phyloP scores from a whole-genome alignment of 2,888 invertebrate genomes.

The Drosophila siamana region DNA sequence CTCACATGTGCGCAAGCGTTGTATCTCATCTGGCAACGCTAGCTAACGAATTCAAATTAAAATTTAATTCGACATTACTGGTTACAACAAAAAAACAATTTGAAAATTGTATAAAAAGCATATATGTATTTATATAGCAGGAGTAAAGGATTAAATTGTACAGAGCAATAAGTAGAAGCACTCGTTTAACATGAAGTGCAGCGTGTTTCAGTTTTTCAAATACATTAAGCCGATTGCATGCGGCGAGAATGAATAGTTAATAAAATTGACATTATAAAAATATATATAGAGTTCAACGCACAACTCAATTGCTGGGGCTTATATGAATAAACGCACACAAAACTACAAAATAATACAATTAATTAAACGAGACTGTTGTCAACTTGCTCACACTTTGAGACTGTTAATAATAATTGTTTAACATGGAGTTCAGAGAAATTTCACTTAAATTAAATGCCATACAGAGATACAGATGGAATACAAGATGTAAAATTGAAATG shows the following conservation, averaged over 20 bases:
- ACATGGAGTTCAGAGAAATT: conserved; percentile 39
- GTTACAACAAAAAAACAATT: conserved; percentile 12
- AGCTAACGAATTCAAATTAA: too few species aligned
- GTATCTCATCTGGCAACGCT: too few species aligned
- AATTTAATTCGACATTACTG: not conserved
- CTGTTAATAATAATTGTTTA: conserved; percentile 25
- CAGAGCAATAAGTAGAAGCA: conserved; percentile 44
- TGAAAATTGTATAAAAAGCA: conserved; percentile 53
- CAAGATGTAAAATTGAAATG: conserved; percentile 46
- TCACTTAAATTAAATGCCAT: conserved; percentile 47
- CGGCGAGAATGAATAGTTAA: not conserved
- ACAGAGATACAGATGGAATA: conserved; percentile 29
- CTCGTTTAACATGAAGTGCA: conserved; percentile 38
- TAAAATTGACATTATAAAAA: not conserved
- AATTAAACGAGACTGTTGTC: conserved; percentile 4
- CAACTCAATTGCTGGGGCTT: conserved; percentile 23
- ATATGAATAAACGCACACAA: conserved; percentile 16
- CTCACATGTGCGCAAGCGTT: too few species aligned
- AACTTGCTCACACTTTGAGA: conserved; percentile 36
- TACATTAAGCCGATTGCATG: conserved; percentile 45
- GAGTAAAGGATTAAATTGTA: conserved; percentile 41
- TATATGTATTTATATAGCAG: conserved; percentile 33
- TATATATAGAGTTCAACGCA: conserved; percentile 26
- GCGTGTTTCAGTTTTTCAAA: conserved; percentile 13
- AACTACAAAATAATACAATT: conserved; percentile 28